Evolutionary conservation across 2,888 invertebrate species (phyloP), one percentile per base, ranked within the genome.

Genomic region (Caenorhabditis doughertyi): DNA sequence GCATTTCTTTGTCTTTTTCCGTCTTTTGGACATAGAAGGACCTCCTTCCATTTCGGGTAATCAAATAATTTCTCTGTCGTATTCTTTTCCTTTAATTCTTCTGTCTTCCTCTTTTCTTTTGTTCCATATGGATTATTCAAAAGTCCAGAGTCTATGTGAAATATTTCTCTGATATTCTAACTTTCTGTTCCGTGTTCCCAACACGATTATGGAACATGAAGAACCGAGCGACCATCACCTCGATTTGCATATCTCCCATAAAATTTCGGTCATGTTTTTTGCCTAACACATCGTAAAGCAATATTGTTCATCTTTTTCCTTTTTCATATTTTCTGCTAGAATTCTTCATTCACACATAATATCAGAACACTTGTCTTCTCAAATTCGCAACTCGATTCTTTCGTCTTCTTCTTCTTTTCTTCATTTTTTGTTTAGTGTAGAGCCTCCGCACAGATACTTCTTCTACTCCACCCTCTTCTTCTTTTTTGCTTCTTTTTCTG

Each of bases 351-450:
- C 72, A 39, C 72, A 64, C 65, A 65, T 65, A 65, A 53, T 74
- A 74, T 74, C 73, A 74, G 73, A 74, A 74, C 73, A 53, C 65
- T 65, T 74, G 65, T 65, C 56, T 74, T 74, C 74, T 74, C 74
- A 74, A 74, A 74, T 74, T 74, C 65, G 74, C 74, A 74, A 74
- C 74, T 74, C 74, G 74, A 74, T 72, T 72, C 72, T 42, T 72
- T 51, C 27, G 53, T 39, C 23, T 11, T 18, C 53, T 1, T 25
- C 32, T 58, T 51, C 65, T 51, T 51, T 13, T 47, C 27, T 44
- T 25, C 42, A 23, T 39, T 49, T 39, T 60, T 60, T 71, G 58
- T 71, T 58, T 71, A 60, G 18, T 60, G 32, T 21, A 16, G 25
- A 65, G 65, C 32, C 65, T 65, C 27, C 55, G 56, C 70, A 70